A percentile compares a stretch with the other conserved stretches of the same genome.
These are phyloP conservation scores for Pachypanchax playfairii DNA, from an alignment of 2,113 vertebrate species.

Conservation along the genomic window DNA sequence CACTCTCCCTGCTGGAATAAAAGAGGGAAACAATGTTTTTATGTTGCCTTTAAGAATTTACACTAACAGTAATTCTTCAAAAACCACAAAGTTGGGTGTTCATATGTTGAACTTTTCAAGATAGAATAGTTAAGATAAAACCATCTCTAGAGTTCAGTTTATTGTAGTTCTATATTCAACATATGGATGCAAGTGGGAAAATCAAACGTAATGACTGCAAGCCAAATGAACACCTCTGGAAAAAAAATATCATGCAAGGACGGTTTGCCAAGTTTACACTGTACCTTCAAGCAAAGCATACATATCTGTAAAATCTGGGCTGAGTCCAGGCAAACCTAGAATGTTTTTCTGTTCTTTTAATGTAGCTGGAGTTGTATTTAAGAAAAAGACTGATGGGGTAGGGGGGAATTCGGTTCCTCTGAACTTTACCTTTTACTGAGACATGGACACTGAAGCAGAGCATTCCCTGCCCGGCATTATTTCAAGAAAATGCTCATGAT, in stretches of 20 bases:
- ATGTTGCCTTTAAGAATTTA: slow-evolving; percentile 83
- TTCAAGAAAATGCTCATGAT: slow-evolving; percentile 62
- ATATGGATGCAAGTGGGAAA: slow-evolving; percentile 64
- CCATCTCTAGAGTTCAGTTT: slow-evolving; percentile 76
- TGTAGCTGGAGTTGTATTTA: slow-evolving; percentile 76
- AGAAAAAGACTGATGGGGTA: slow-evolving; percentile 69
- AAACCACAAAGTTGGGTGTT: slow-evolving; percentile 73
- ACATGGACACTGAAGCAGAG: slow-evolving; percentile 60
- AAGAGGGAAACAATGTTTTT: slow-evolving; percentile 72
- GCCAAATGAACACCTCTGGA: slow-evolving; percentile 72
- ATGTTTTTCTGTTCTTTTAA: slow-evolving; percentile 65
- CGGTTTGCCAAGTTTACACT: slow-evolving; percentile 77
- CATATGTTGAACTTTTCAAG: slow-evolving; percentile 76
- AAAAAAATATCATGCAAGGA: slow-evolving; percentile 65
- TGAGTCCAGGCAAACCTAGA: slow-evolving; percentile 68
- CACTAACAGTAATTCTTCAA: slow-evolving; percentile 76
- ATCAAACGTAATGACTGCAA: slow-evolving; percentile 70
- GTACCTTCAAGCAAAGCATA: slow-evolving; percentile 69
- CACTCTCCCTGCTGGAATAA: slow-evolving; percentile 62
- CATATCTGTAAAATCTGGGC: slow-evolving; percentile 68
- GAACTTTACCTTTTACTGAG: slow-evolving; percentile 55
- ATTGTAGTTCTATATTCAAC: slow-evolving; percentile 76
- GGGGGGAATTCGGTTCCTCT: slow-evolving; percentile 63
- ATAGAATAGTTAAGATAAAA: slow-evolving; percentile 73
- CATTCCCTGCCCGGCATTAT: slow-evolving; percentile 50